Base-by-base conservation (phyloP, 2,113 vertebrate species). In the Sinocyclocheilus grahami region DNA sequence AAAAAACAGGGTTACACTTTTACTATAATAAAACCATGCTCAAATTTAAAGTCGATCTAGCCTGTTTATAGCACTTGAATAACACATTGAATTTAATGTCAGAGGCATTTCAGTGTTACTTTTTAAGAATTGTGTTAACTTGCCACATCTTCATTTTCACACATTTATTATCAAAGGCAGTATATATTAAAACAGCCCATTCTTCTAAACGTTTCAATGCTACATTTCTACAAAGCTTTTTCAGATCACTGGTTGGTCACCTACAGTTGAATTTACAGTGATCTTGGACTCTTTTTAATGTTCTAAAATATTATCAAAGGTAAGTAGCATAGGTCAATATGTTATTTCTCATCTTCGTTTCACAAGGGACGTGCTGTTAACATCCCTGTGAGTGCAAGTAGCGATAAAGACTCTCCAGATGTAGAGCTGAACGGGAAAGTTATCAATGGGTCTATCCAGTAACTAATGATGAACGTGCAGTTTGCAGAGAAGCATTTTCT, bases 351-450 rank as follows among this genome's bases (percentile, higher is more conserved):
- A 39, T 39, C 48, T 46, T 37, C 18, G 30, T 67, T 81, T 65
- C 39, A 46, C 18, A 58, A 5, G 48, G 51, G 30, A 42, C 39
- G 27, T 33, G 42, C 7, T n/a, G n/a, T 80, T n/a, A 27, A 69
- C 39, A 74, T 42, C 42, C 33, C 55, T 27, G 72, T 48, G 42
- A 37, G 51, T 85, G 42, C 69, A 82, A 86, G 86, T 87, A 91
- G 88, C 91, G 86, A 89, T 27, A 27, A 27, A 27, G 27, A 27
- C 27, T 27, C 27, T 27, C 27, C 27, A 27, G 27, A 27, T 27
- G 27, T 27, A 27, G 27, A 27, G 27, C 27, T 27, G 27, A 27
- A 27, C 27, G 27, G 27, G 27, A 27, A 27, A 27, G 27, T 30
- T 30, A 30, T 30, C 30, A 30, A 30, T 30, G 30, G 30, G 30